These are phyloP conservation scores for Anhinga anhinga DNA, from an alignment of 2,113 vertebrate genomes.

Conservation along the genomic window DNA sequence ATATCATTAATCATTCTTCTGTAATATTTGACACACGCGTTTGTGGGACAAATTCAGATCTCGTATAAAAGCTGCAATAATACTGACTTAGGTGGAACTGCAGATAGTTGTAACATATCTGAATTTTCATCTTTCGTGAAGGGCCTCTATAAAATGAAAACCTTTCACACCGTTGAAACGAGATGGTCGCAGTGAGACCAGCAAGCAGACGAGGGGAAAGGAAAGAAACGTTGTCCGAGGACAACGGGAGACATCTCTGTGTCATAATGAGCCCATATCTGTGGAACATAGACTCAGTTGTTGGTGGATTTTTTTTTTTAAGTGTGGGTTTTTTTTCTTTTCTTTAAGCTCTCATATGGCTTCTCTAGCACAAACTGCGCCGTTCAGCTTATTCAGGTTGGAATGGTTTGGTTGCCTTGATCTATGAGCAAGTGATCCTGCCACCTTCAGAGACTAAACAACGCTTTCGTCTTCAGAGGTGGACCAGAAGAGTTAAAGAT, in stretches of 20 bases:
- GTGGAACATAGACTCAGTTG: not conserved
- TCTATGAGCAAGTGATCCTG: accelerated
- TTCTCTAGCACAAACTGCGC: not conserved
- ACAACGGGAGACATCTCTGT: not conserved
- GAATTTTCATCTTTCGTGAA: slow-evolving; percentile 14
- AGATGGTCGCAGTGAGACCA: not conserved
- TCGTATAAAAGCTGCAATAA: slow-evolving; percentile 15
- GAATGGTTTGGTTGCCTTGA: not conserved
- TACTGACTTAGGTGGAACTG: not conserved
- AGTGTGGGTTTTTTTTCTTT: not conserved
- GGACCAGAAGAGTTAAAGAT: not conserved
- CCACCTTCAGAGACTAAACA: not conserved
- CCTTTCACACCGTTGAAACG: not conserved
- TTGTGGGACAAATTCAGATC: not conserved
- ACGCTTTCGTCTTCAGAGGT: not conserved
- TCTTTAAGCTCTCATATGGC: not conserved
- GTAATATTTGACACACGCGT: not conserved
- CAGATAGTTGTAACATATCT: slow-evolving; percentile 16
- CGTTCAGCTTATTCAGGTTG: not conserved
- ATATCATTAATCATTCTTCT: not conserved
- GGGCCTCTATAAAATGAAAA: not conserved
- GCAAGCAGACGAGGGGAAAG: not conserved
- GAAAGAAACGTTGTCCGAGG: not conserved
- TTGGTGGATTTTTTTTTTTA: not conserved
- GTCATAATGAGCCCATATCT: not conserved